Conservation (phyloP, 2,113 vertebrate genomes). For the Tragelaphus imberbis region DNA sequence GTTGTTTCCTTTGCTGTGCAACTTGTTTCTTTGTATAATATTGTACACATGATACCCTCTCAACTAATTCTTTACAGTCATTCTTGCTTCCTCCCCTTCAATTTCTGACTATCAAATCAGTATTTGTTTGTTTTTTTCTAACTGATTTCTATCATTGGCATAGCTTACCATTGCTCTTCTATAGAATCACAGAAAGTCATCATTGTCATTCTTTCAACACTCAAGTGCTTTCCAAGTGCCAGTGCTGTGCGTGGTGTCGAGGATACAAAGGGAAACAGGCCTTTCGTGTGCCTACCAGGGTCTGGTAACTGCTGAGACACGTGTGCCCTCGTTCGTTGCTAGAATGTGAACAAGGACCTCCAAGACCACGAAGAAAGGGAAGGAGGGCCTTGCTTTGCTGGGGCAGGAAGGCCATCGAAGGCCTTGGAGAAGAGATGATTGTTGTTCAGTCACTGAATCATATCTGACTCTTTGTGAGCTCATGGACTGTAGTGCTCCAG, state of each 20-base stretch:
- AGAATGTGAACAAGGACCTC: neutral
- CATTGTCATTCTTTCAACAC: neutral
- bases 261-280: neutral
- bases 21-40: neutral
- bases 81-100: neutral
- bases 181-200: neutral
- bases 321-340: too few species aligned
- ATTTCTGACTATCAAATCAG: neutral
- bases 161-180: neutral
- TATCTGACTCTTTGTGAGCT: neutral
- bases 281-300: accelerated
- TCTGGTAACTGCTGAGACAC: neutral
- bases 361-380: neutral
- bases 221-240: neutral
- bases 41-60: neutral
- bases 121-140: neutral
- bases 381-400: neutral
- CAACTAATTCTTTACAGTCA: neutral
- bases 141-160: neutral
- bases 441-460: neutral
- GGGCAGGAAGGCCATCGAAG: neutral
- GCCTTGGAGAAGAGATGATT: neutral
- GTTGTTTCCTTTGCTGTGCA: neutral
- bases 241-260: neutral
- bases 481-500: accelerated